These are phyloP conservation scores for Meta bourneti DNA, from an alignment of 2,888 invertebrate genomes.

Conservation along the genomic window DNA sequence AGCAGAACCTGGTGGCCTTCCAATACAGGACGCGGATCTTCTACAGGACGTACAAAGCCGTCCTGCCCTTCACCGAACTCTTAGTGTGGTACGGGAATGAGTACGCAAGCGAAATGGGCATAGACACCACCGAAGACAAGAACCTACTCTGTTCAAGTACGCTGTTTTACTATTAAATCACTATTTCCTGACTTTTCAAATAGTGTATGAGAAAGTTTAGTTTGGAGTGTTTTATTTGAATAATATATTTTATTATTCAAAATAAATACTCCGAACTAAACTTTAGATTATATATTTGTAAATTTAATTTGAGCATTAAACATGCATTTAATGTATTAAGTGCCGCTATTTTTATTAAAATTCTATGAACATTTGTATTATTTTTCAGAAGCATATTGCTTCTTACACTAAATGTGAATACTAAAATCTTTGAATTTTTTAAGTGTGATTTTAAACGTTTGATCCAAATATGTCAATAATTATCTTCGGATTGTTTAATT, in stretches of 20 bases:
- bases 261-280: too few relatives aligned
- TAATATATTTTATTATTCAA: too few relatives aligned
- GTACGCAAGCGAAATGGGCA: slow-evolving; percentile 81
- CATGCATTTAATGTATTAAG: background rate
- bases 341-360: background rate
- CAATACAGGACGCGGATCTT: slow-evolving; percentile 84
- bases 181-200: background rate
- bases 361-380: background rate
- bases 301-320: too few relatives aligned
- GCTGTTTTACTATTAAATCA: background rate
- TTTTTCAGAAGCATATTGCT: background rate
- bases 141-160: background rate
- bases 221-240: too few relatives aligned
- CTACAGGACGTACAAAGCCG: slow-evolving; percentile 82
- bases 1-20: slow-evolving; percentile 81
- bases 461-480: too few relatives aligned
- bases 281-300: too few relatives aligned
- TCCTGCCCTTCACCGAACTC: slow-evolving; percentile 81
- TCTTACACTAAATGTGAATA: too few relatives aligned
- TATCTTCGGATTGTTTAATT: too few relatives aligned
- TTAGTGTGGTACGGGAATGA: slow-evolving; percentile 82
- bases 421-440: too few relatives aligned
- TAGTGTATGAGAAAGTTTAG: background rate
- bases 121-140: slow-evolving; percentile 31
- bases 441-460: too few relatives aligned